Evolutionary conservation across 92 coral and sea anemone species (phyloP), one percentile per base, ranked within the genome.

Genomic region (Zoanthus sansibaricus): DNA sequence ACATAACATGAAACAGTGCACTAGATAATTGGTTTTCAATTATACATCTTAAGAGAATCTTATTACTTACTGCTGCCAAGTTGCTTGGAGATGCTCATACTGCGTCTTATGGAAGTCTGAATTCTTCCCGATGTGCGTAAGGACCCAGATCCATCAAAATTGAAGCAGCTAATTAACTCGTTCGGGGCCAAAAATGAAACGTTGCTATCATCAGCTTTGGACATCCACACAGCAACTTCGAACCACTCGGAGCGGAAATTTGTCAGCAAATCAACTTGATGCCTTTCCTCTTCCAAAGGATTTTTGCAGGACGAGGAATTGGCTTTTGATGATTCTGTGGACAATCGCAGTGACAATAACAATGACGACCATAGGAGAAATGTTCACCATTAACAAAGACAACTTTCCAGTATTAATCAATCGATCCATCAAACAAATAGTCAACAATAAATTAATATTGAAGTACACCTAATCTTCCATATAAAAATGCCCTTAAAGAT

Each of bases 201-300:
- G 7, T 56, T 78, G 5, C 45, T 37, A 0, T 86, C 78, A 14
- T 79, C 71, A 17, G 91, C 1, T 72, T 42, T 78, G 54, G 77
- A 42, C 48, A 72, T 72, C 92, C 91, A 88, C 64, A 95, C 78
- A 14, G 89, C 93, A 49, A 93, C 97, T 82, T 97, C 99, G 83
- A 95, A 92, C 99, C 99, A 97, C 20, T 95, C 92, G 17, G 79
- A 83, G 85, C 95, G 94, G 88, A 97, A 97, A 37, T 86, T 77
- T 51, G 58, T 71, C 68, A 93, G 86, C 45, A 87, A 83, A 9
- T 95, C 93, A 9, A 47, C 47, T 68, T 94, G 90, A 46, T 73
- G 75, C 11, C 92, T 88, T 33, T 86, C 91, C 47, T 44, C 56
- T 59, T 83, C 89, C 46, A 77, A 56, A 37, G 82, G 87, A 46